Base-by-base conservation (phyloP, 2,797 vertebrate species). In the Erethizon dorsatum region DNA sequence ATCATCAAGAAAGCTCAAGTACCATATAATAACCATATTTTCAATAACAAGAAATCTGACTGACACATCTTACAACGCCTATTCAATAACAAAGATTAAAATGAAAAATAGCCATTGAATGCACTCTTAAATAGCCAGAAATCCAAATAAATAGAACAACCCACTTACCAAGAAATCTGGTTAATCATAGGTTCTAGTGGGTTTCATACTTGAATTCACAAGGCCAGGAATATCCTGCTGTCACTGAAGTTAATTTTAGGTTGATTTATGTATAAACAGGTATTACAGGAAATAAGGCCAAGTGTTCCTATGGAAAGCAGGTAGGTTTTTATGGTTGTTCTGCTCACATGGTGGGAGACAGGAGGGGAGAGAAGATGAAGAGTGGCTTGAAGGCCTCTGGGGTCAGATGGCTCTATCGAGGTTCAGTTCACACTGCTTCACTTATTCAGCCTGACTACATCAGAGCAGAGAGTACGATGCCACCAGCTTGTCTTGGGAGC, bases 161-260 rank as follows among this genome's bases (percentile, higher is more conserved):
- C 57, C 69, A 92, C 67, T 96, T 98, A 94, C 91, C 63, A 96
- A 88, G 85, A 96, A 95, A 73, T 93, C 85, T 91, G 54, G 54
- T 85, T 95, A 87, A 95, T 90, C 61, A 71, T 85, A 90, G 83
- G 67, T 97, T 97, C 90, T 75, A 89, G 83, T 84, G n/a, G 69
- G 84, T 92, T 86, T 97, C 88, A 80, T 97, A 95, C 31, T 95
- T 97, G 75, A 97, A 96, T 95, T 95, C 96, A 91, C 83, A 96
- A 95, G 88, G 73, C 96, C 93, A 92, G 95, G 75, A 94, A 95
- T 85, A 96, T 88, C 83, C 96, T 93, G 93, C 97, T 97, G 94
- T 97, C 82, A 41, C 54, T 65, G 56, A 83, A 97, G 97, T 98
- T 98, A 98, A 98, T 97, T 98, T 98, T 96, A 96, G 97, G 92